Base-by-base conservation (phyloP, 1,140 invertebrate genomes). In the Trissolcus basalis region DNA sequence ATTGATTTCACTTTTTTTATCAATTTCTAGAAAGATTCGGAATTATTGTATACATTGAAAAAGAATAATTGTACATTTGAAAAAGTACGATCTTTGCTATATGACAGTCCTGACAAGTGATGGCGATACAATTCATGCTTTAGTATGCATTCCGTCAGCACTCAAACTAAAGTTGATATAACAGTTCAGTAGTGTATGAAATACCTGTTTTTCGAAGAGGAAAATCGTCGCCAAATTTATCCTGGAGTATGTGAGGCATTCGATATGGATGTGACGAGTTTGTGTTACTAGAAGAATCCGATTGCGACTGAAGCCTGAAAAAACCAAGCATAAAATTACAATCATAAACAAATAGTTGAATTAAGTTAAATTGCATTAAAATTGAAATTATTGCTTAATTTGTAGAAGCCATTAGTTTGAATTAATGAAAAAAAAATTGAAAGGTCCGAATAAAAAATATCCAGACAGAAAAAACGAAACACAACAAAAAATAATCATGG, bases 181-280 rank as follows among this genome's bases (percentile, higher is more conserved):
- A 70, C 51, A 60, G 44, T 60, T 50, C 15, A 43, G 32, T 43
- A 48, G 36, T 36, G 32, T 7, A 60, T 59, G 71, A 82, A 80
- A 86, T 91, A 98, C 96, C 96, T 91, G 97, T 98, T 92, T 98
- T 98, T 73, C 96, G 87, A 1, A 98, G 91, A 45, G 96, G 96
- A 87, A 97, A 98, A 89, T 98, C 96, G 75, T 93, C 85, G 70
- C 86, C 73, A 61, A 89, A 86, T 80, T 89, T 85, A 65, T 89
- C 86, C 82, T 90, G 86, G 15, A 91, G 82, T 85, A 88, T 80
- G 77, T 89, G 88, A 33, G 92, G 92, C 87, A 93, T 91, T 81
- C 92, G 89, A 83, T 93, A 93, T 3, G 92, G 92, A 88, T 93
- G 92, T 68, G 91, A 90, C 55, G 90, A 90, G 73, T 91, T 90